Conservation (phyloP, 2,113 vertebrate genomes). For the Pagrus major region DNA sequence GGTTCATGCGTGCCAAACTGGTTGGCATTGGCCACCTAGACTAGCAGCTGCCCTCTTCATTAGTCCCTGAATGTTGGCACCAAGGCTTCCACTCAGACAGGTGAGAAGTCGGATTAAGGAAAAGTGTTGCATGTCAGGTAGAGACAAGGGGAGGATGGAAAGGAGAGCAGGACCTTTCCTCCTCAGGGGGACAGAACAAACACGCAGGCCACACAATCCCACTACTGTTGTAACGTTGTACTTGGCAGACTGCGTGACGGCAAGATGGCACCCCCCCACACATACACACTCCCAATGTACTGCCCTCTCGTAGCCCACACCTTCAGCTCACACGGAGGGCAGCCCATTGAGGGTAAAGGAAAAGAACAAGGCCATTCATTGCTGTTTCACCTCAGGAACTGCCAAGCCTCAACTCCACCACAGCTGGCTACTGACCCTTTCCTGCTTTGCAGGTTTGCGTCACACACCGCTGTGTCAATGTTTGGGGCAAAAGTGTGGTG, state of each 20-base stretch:
- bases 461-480: constrained; percentile 65
- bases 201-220: constrained; percentile 70
- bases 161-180: constrained; percentile 62
- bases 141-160: constrained; percentile 62
- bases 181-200: constrained; percentile 67
- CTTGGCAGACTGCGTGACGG: constrained; percentile 71
- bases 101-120: constrained; percentile 57
- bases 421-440: constrained; percentile 70
- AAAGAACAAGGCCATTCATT: constrained; percentile 80
- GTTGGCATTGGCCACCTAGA: neutral
- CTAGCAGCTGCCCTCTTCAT: constrained; percentile 10
- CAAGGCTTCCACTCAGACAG: constrained; percentile 45
- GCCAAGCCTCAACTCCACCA: constrained; percentile 69
- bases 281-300: constrained; percentile 36
- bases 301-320: constrained; percentile 57
- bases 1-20: constrained; percentile 28
- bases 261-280: constrained; percentile 59
- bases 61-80: constrained; percentile 9
- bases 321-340: constrained; percentile 55
- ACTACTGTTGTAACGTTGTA: constrained; percentile 79
- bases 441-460: constrained; percentile 60
- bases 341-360: constrained; percentile 60
- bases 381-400: constrained; percentile 62
- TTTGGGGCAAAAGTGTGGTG: constrained; percentile 56
- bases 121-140: constrained; percentile 38